A percentile compares a stretch with the other conserved stretches of the same genome.
These are phyloP conservation scores for Dinocampus coccinellae DNA, from an alignment of 2,888 invertebrate species.

Conservation along the genomic window DNA sequence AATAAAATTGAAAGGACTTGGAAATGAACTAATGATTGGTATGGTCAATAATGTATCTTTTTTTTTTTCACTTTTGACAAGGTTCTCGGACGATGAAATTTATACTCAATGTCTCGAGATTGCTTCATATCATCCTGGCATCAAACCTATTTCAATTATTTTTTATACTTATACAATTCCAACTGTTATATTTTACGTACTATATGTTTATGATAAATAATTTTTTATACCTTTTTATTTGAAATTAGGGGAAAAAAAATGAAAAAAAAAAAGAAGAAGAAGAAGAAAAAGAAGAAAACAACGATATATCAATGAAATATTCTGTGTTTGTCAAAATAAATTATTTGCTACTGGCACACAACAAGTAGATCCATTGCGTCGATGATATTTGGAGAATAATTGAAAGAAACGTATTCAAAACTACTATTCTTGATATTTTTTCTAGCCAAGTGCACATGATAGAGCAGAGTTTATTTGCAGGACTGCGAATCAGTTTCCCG, in stretches of 20 bases:
- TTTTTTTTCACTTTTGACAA: background rate
- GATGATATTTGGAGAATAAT: background rate
- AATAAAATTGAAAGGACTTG: background rate
- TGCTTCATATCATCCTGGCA: conserved; percentile 26
- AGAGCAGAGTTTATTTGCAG: conserved; percentile 41
- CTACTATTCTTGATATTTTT: background rate
- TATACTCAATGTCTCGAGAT: conserved; percentile 16
- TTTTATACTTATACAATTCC: no score
- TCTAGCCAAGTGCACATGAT: background rate
- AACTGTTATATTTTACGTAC: no score
- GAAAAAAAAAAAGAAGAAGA: no score
- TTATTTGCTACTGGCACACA: background rate
- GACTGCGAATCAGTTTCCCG: conserved; percentile 7
- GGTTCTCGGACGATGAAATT: background rate
- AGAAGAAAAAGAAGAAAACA: no score
- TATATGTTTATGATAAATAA: no score
- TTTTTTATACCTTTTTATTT: no score
- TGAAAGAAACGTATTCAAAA: background rate
- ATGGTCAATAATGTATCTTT: conserved; percentile 6
- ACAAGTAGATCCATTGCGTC: background rate
- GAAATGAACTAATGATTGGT: conserved; percentile 23
- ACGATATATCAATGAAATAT: no score
- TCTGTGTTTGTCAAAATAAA: conserved; percentile 3
- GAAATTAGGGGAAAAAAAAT: no score
- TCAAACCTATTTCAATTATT: conserved; percentile 34